Conservation (phyloP, 2,888 invertebrate species). For the Epistrophe eligans region DNA sequence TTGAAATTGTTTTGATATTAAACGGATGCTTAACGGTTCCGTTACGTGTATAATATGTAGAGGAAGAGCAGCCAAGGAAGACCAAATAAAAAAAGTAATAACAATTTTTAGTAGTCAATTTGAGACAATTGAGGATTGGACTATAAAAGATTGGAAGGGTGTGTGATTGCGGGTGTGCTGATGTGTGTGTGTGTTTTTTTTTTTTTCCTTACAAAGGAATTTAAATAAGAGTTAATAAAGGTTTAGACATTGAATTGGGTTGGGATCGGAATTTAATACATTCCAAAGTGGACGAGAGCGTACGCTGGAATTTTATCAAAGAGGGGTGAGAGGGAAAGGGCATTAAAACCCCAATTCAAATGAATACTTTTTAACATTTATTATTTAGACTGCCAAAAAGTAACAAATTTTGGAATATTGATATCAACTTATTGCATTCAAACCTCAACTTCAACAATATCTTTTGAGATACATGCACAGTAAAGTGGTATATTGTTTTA, state of each 20-base stretch:
- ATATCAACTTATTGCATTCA: no score
- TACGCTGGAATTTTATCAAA: neutral
- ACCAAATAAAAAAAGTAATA: slow-evolving; percentile 37
- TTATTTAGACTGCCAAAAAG: no score
- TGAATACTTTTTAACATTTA: no score
- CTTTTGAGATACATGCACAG: no score
- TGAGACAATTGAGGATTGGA: slow-evolving; percentile 38
- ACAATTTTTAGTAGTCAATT: slow-evolving; percentile 30
- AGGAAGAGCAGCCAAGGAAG: neutral
- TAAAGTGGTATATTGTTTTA: no score
- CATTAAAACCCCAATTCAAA: no score
- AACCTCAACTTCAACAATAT: no score
- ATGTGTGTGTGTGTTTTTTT: neutral
- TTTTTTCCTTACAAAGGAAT: neutral
- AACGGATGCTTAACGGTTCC: slow-evolving; percentile 47
- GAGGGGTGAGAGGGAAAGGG: neutral
- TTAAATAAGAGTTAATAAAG: slow-evolving; percentile 23
- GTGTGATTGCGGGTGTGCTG: neutral
- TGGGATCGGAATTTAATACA: neutral
- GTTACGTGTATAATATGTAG: neutral
- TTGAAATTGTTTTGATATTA: slow-evolving; percentile 68
- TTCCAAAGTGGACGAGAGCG: neutral
- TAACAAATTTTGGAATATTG: no score
- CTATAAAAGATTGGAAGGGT: neutral
- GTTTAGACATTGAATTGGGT: neutral